A percentile compares a stretch with the other conserved stretches of the same genome.
These are phyloP conservation scores for Synodontis membranacea DNA, from an alignment of 2,113 vertebrate species.

Conservation along the genomic window DNA sequence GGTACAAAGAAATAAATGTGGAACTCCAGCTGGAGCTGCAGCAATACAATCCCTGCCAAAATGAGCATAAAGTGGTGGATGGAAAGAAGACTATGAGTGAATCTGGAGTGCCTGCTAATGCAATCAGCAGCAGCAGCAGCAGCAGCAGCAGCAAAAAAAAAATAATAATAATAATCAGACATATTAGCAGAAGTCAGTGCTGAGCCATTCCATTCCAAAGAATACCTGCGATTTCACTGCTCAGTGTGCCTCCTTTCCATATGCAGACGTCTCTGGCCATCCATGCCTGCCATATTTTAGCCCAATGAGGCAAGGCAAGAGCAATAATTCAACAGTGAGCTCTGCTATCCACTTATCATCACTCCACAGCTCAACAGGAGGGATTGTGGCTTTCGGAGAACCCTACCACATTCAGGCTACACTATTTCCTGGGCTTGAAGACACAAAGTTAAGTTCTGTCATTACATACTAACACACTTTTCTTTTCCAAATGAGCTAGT, in stretches of 20 bases:
- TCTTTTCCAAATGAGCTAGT: conserved; percentile 13
- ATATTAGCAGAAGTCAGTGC: conserved; percentile 26
- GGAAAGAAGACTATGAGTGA: conserved; percentile 5
- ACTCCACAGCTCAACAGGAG: not conserved
- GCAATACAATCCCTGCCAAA: conserved; percentile 8
- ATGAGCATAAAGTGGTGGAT: conserved; percentile 3
- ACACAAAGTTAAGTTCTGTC: not conserved
- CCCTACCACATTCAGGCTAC: not conserved
- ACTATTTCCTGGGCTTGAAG: not conserved
- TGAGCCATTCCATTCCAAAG: conserved; percentile 47
- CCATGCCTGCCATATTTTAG: conserved; percentile 25
- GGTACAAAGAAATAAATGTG: not conserved
- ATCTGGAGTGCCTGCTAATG: conserved; percentile 60
- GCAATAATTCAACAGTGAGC: conserved; percentile 16
- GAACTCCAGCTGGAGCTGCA: not conserved
- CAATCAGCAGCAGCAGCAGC: conserved; percentile 56
- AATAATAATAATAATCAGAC: conserved; percentile 54
- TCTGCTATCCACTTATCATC: conserved; percentile 13
- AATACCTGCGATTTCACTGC: conserved; percentile 40
- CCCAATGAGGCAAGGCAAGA: conserved; percentile 28
- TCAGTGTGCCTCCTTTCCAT: conserved; percentile 3
- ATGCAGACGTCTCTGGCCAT: conserved; percentile 19
- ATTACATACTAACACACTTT: not conserved
- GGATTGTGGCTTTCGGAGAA: not conserved
- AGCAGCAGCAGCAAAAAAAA: no score